phyloP scores from a whole-genome alignment of 2,113 vertebrate genomes.

The Cheilinus undulatus region DNA sequence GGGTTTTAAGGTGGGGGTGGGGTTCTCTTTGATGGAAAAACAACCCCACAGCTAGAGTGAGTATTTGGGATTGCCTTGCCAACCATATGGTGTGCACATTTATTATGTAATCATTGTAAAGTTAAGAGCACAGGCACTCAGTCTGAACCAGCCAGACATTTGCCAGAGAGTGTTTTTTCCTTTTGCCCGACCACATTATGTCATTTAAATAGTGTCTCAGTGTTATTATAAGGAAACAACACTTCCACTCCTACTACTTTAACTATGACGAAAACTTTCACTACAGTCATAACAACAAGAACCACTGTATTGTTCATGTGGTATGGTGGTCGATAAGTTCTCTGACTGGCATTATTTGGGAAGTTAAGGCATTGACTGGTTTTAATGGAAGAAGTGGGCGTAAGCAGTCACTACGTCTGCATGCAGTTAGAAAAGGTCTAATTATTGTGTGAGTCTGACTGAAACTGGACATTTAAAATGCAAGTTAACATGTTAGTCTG shows the following conservation, averaged over 20 bases:
- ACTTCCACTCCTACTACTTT: neutral
- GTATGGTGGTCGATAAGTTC: too few relatives aligned
- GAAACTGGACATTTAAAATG: too few relatives aligned
- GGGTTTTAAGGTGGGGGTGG: neutral
- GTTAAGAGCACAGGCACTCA: constrained; percentile 44
- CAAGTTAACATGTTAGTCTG: too few relatives aligned
- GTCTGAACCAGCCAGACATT: constrained; percentile 43
- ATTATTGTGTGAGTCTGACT: too few relatives aligned
- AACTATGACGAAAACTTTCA: neutral
- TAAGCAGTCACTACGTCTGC: too few relatives aligned
- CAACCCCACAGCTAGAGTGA: constrained; percentile 51
- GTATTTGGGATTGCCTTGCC: constrained; percentile 49
- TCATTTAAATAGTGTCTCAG: constrained; percentile 12
- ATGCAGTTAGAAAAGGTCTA: too few relatives aligned
- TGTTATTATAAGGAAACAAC: neutral
- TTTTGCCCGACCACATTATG: constrained; percentile 25
- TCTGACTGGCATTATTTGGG: too few relatives aligned
- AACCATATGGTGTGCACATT: constrained; percentile 76
- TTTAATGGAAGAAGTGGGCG: too few relatives aligned
- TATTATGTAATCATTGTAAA: constrained; percentile 77
- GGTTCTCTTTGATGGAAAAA: constrained; percentile 64
- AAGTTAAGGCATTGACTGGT: neutral
- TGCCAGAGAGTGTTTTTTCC: constrained; percentile 42
- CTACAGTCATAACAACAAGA: neutral
- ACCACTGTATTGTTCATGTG: neutral